These are phyloP conservation scores for Drosophila macrospina DNA, from an alignment of 2,888 invertebrate species.

Conservation along the genomic window DNA sequence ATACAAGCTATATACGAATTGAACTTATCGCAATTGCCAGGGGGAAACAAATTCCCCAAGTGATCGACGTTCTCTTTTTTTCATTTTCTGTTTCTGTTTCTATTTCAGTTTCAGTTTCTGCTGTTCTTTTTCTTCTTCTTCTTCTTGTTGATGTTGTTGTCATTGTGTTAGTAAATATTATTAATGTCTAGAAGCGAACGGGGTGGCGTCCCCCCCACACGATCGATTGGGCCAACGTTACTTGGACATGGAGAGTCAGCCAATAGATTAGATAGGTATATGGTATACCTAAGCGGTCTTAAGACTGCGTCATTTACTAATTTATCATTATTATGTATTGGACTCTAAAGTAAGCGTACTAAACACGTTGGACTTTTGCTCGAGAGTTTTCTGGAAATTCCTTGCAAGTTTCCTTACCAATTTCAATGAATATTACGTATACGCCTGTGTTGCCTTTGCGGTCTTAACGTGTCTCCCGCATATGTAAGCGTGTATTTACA, in stretches of 20 bases:
- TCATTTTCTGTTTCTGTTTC: slow-evolving; percentile 4
- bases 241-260: slow-evolving; percentile 52
- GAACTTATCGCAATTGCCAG: slow-evolving; percentile 46
- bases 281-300: slow-evolving; percentile 33
- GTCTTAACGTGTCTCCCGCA: slow-evolving; percentile 26
- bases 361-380: slow-evolving; percentile 19
- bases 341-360: slow-evolving; percentile 23
- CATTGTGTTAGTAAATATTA: slow-evolving; percentile 52
- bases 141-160: slow-evolving; percentile 12
- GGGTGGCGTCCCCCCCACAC: too few relatives aligned
- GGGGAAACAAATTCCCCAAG: slow-evolving; percentile 34
- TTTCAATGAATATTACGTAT: slow-evolving; percentile 60
- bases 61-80: slow-evolving; percentile 58
- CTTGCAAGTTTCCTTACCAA: slow-evolving; percentile 16
- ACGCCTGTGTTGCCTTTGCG: slow-evolving; percentile 38
- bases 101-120: too few relatives aligned
- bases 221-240: slow-evolving; percentile 15
- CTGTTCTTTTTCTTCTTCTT: slow-evolving; percentile 8
- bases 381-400: slow-evolving; percentile 40
- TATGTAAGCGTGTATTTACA: slow-evolving; percentile 20
- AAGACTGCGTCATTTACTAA: slow-evolving; percentile 77
- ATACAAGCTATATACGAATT: slow-evolving; percentile 23
- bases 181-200: slow-evolving; percentile 6
- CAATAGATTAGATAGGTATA: slow-evolving; percentile 57
- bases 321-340: slow-evolving; percentile 63